phyloP scores from a whole-genome alignment of 2,113 vertebrate species.

The Recurvirostra avosetta region DNA sequence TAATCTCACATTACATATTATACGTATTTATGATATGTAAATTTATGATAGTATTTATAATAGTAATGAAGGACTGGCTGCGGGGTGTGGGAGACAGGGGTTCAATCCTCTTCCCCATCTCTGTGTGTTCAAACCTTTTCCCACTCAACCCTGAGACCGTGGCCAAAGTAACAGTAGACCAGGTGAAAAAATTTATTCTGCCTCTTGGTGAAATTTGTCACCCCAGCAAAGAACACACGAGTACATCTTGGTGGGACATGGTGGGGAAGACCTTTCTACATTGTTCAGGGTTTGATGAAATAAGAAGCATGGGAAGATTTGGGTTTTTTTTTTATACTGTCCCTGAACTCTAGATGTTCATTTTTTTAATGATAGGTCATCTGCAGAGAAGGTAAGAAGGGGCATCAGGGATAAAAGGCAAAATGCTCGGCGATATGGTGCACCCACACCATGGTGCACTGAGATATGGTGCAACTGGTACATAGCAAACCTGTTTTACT shows the following conservation, averaged over 20 bases:
- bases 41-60: not conserved
- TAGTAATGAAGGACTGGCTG: not conserved
- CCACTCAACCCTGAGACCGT: not conserved
- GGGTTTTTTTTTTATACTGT: not conserved
- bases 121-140: not conserved
- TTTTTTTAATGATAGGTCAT: not conserved
- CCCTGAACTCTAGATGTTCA: not conserved
- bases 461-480: not conserved
- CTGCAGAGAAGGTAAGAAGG: not conserved
- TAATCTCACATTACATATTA: not conserved
- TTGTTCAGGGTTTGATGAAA: not conserved
- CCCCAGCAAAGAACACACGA: not conserved
- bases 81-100: not conserved
- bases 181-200: not conserved
- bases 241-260: not conserved
- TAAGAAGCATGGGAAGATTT: not conserved
- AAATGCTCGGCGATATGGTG: not conserved
- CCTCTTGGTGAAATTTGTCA: not conserved
- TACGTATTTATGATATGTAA: not conserved
- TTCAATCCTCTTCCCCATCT: not conserved
- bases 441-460: not conserved
- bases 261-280: not conserved
- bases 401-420: not conserved
- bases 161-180: not conserved
- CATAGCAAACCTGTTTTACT: not conserved